Evolutionary conservation across 2,888 invertebrate genomes (phyloP), one percentile per base, ranked within the genome.

Genomic region (Seladonia tumulorum): DNA sequence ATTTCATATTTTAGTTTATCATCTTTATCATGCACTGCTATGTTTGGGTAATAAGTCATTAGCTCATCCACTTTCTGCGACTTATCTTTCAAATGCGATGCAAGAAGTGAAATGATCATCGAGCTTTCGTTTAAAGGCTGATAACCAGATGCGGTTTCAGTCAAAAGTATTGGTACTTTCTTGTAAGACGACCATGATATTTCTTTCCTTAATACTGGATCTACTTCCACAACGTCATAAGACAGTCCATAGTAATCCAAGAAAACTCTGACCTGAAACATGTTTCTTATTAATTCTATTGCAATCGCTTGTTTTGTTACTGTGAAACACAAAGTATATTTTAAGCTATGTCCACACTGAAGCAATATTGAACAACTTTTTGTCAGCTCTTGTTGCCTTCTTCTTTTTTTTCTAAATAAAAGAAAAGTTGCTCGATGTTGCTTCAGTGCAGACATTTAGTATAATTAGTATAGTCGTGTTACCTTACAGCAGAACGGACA

Each of bases 401-500:
- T 18, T 5, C 7, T 49, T 22, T 7, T 7, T 49, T 49, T 49
- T 22, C 35, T 35, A 35, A 35, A 5, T 35, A 35, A 35, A 35
- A 35, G 35, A 35, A 49, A 57, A 57, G 12, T 57, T n/a, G n/a
- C 1, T n/a, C 10, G 1, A 57, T 57, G 10, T 57, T 57, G n/a
- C n/a, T n/a, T n/a, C n/a, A n/a, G 12, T n/a, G n/a, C 0, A 0
- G 1, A 10, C 4, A 57, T 57, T 53, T n/a, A 76, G 47, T 45
- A 81, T n/a, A 72, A 42, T 45, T 60, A n/a, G 35, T 53, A 63
- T 53, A 29, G 63, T 60, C n/a, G 29, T 76, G 42, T 88, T 29
- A 97, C 97, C 96, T 99, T 99, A 94, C 99, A 99, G 95, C 99
- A 99, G 95, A 99, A 99, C 0, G 99, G 99, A 93, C 99, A 99